Base-by-base conservation (phyloP, 2,113 vertebrate genomes). In the Caranx ignobilis region DNA sequence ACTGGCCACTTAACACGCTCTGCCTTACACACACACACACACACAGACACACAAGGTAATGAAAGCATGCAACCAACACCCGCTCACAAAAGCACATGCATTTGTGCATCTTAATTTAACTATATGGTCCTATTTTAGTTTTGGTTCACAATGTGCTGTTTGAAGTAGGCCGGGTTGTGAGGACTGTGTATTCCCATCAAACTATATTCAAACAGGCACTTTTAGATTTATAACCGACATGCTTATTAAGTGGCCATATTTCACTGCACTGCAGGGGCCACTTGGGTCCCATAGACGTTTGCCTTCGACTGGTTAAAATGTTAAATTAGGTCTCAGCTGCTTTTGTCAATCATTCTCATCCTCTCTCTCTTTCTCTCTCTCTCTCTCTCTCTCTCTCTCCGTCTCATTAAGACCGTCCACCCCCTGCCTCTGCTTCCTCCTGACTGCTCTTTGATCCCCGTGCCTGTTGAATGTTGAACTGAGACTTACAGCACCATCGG, bases 271-370 rank as follows among this genome's bases (percentile, higher is more conserved):
- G 48, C 34, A 16, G 57, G 57, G 63, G 64, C 65, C 56, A 34
- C n/a, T 75, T 16, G 6, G 66, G 79, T 72, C 47, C 76, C 52
- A 71, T 19, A 63, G 63, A 32, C 48, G 1, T 62, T 70, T 72
- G 74, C 72, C 62, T 31, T 18, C 57, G 19, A 16, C 26, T 21
- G 41, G 75, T 73, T 81, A 57, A 80, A 79, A 76, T 80, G 79
- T 83, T 80, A 71, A 88, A 87, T 61, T 37, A 21, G 54, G 70
- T 35, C 68, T 85, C 86, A 85, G 86, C 82, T 90, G 90, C 57
- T 79, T 7, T 74, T 86, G 83, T 89, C 88, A 87, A 32, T 92
- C 85, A 72, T 50, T 61, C n/a, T 61, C 59, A n/a, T 34, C 19
- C 48, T 5, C 37, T 66, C 32, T 76, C 61, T 52, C 11, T 73